phyloP scores from a whole-genome alignment of 1,140 invertebrate species.

The Diachasmimorpha longicaudata region DNA sequence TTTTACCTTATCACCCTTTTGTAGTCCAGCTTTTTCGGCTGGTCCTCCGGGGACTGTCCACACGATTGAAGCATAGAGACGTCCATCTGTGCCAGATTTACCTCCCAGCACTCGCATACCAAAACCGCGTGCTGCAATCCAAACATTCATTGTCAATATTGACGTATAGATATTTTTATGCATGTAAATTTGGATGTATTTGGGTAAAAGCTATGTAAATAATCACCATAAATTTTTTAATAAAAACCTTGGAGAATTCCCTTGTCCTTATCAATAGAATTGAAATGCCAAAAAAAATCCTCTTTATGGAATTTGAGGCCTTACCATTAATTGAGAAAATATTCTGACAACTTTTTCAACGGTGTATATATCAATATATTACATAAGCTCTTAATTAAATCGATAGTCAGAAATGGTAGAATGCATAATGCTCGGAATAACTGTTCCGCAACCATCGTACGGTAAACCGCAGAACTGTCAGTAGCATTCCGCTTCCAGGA shows the following conservation, averaged over 20 bases:
- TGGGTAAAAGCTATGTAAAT: too few species aligned
- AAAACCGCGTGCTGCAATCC: conserved; percentile 79
- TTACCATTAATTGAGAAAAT: too few species aligned
- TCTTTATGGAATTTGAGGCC: too few species aligned
- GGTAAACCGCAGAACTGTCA: conserved; percentile 22
- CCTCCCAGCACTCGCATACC: conserved; percentile 93
- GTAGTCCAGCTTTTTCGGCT: conserved; percentile 85
- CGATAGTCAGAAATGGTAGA: neutral
- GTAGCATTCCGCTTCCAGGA: conserved; percentile 3
- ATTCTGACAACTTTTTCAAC: too few species aligned
- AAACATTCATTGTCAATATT: conserved; percentile 10
- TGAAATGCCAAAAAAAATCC: too few species aligned
- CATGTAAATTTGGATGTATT: too few species aligned
- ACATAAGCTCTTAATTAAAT: neutral
- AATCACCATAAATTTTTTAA: too few species aligned
- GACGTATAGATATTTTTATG: neutral
- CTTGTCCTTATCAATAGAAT: too few species aligned
- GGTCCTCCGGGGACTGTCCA: conserved; percentile 90
- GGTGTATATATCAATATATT: neutral
- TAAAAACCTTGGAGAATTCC: too few species aligned
- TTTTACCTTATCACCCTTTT: conserved; percentile 83
- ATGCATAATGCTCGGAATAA: conserved; percentile 21
- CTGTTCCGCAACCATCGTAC: neutral
- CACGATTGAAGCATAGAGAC: conserved; percentile 87
- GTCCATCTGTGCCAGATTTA: conserved; percentile 80